These are phyloP conservation scores for Mobula hypostoma DNA, from an alignment of 2,113 vertebrate genomes.

Conservation along the genomic window DNA sequence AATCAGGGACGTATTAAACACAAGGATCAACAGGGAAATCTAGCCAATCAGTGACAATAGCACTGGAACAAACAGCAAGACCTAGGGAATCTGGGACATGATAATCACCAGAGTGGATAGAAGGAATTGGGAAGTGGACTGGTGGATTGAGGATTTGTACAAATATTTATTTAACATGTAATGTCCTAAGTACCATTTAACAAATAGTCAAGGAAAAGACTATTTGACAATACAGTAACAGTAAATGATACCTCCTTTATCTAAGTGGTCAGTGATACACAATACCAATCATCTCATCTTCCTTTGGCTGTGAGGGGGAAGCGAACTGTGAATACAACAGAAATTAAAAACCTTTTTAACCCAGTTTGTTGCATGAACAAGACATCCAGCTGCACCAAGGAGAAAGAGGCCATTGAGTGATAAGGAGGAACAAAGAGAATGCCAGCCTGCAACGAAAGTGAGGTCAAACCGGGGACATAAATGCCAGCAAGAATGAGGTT, in stretches of 20 bases:
- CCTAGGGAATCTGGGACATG: not conserved
- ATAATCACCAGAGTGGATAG: not conserved
- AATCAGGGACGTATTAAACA: not conserved
- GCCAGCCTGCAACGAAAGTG: too few species aligned
- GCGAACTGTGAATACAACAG: not conserved
- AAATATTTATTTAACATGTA: not conserved
- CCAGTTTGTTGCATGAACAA: not conserved
- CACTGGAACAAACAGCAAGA: not conserved
- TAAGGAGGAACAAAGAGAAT: not conserved
- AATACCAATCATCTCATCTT: not conserved
- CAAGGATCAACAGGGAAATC: not conserved
- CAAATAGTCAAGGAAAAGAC: not conserved
- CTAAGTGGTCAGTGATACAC: not conserved
- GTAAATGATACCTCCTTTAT: not conserved
- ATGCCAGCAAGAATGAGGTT: not conserved
- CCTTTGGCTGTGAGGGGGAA: not conserved
- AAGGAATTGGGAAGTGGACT: not conserved
- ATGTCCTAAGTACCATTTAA: not conserved
- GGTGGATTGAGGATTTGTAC: not conserved
- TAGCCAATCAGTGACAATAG: not conserved
- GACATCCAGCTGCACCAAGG: not conserved
- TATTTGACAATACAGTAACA: not conserved
- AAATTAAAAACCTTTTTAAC: not conserved
- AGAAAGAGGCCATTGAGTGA: not conserved
- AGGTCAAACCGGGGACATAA: not conserved